Evolutionary conservation across 2,888 invertebrate species (phyloP).

Genomic region (Pheosia tremula): DNA sequence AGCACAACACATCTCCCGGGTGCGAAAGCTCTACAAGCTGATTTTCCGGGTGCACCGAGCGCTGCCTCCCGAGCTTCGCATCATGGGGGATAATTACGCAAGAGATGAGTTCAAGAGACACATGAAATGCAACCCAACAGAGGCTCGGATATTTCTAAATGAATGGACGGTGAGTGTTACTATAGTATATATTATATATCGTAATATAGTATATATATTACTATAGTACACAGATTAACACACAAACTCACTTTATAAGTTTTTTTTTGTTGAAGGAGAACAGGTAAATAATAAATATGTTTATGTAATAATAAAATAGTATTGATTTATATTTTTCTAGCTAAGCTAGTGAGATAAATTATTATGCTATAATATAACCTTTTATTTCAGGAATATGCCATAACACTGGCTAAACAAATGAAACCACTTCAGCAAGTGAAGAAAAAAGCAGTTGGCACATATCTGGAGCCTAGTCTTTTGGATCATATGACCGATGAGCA

Average conservation of each 20-base stretch:
- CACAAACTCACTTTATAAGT: too few relatives aligned
- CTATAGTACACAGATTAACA: too few relatives aligned
- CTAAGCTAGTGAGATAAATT: too few relatives aligned
- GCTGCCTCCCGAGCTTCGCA: constrained; percentile 87
- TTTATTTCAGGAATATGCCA: constrained; percentile 90
- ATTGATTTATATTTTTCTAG: too few relatives aligned
- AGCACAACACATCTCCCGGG: constrained; percentile 84
- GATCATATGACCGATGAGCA: constrained; percentile 92
- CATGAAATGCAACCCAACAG: constrained; percentile 87
- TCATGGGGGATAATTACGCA: constrained; percentile 90
- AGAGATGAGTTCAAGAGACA: constrained; percentile 94
- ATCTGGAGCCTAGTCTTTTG: constrained; percentile 85
- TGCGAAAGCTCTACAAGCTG: constrained; percentile 90
- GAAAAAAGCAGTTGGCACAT: constrained; percentile 85
- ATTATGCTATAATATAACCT: not conserved
- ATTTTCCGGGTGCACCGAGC: constrained; percentile 91
- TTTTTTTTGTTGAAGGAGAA: too few relatives aligned
- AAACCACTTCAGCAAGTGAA: constrained; percentile 86
- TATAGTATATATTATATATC: not conserved
- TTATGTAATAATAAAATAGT: too few relatives aligned
- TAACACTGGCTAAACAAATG: constrained; percentile 89
- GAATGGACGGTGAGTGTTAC: constrained; percentile 92
- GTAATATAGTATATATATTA: not conserved
- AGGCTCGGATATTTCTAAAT: constrained; percentile 90
- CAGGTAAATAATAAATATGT: too few relatives aligned